Evolutionary conservation across 2,888 invertebrate species (phyloP).

Genomic region (Plagiodera versicolora): DNA sequence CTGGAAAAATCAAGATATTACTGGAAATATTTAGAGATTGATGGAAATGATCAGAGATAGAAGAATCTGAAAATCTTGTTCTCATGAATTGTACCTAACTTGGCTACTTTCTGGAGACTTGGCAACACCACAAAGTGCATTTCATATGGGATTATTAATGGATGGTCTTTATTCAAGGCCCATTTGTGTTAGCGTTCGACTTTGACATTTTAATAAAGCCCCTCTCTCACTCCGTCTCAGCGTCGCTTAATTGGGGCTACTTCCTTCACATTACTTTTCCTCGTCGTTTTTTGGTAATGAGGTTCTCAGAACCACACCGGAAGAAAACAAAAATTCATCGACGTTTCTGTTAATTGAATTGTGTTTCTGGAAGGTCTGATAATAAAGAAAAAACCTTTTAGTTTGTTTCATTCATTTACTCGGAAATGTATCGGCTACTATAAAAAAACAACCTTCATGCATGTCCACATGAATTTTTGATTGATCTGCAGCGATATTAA

Average conservation of each 20-base stretch:
- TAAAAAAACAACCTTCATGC: too few relatives aligned
- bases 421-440: too few relatives aligned
- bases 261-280: conserved; percentile 29
- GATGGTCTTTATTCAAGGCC: conserved; percentile 42
- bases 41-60: too few relatives aligned
- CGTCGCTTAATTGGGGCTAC: conserved; percentile 31
- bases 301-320: conserved; percentile 10
- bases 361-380: background rate
- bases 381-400: conserved; percentile 1
- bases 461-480: background rate
- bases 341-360: conserved; percentile 9
- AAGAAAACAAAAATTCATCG: conserved; percentile 18
- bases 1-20: too few relatives aligned
- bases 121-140: conserved; percentile 21
- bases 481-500: background rate
- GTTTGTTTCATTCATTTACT: too few relatives aligned
- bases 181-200: conserved; percentile 47
- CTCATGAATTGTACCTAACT: too few relatives aligned
- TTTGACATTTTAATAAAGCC: conserved; percentile 47
- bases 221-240: conserved; percentile 26
- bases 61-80: too few relatives aligned
- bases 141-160: conserved; percentile 48
- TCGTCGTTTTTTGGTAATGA: conserved; percentile 15
- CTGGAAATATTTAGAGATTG: too few relatives aligned
- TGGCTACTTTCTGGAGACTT: too few relatives aligned